Percentiles rank a stretch among this genome's conserved stretches.
phyloP scores from a whole-genome alignment of 2,113 vertebrate genomes.

The Aleadryas rufinucha region DNA sequence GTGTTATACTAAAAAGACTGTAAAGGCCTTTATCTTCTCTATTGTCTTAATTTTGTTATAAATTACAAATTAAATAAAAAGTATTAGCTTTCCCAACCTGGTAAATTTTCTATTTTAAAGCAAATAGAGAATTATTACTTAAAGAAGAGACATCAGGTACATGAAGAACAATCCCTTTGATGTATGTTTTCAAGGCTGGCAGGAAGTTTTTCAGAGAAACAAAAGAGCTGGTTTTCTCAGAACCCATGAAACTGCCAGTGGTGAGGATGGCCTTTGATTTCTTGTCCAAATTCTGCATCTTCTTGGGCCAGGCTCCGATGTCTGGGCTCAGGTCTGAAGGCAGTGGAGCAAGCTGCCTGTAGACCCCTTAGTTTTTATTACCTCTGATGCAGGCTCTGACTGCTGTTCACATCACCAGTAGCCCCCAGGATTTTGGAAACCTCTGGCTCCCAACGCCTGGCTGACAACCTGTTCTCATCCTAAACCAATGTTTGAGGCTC shows the following conservation, averaged over 20 bases:
- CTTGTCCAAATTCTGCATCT: background rate
- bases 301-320: background rate
- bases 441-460: rapidly evolving
- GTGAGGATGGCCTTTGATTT: background rate
- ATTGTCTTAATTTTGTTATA: background rate
- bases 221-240: background rate
- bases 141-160: background rate
- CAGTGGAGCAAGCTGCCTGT: background rate
- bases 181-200: background rate
- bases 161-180: background rate
- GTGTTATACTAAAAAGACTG: background rate
- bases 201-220: background rate
- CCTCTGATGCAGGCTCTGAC: background rate
- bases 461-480: rapidly evolving
- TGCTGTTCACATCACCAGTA: background rate
- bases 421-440: background rate
- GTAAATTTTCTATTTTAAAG: background rate
- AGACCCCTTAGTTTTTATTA: background rate
- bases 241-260: background rate
- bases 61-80: background rate
- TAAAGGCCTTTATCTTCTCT: background rate
- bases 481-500: background rate
- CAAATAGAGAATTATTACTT: background rate
- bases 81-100: background rate
- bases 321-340: background rate